Conservation (phyloP, 2,888 invertebrate species). For the Drosophila eohydei region DNA sequence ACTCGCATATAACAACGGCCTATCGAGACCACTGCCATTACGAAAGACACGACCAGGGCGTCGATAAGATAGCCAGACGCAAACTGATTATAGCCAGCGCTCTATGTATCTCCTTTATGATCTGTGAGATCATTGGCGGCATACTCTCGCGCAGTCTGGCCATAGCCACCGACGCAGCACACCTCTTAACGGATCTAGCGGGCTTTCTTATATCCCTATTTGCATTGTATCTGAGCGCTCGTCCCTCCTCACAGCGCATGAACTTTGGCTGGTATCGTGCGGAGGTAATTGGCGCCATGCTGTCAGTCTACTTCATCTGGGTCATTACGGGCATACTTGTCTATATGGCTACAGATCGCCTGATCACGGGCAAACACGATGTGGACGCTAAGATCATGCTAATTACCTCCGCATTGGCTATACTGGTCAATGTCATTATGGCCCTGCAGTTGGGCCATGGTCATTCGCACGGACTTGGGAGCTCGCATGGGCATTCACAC, state of each 20-base stretch:
- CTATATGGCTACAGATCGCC: slow-evolving; percentile 94
- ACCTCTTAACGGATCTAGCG: slow-evolving; percentile 63
- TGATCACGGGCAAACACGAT: slow-evolving; percentile 91
- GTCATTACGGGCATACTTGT: slow-evolving; percentile 97
- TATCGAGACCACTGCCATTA: slow-evolving; percentile 58
- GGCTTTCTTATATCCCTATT: slow-evolving; percentile 67
- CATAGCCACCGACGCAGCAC: slow-evolving; percentile 72
- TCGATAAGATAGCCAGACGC: slow-evolving; percentile 47
- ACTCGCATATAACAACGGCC: slow-evolving; percentile 41
- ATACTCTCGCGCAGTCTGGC: slow-evolving; percentile 60
- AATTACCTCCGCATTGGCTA: slow-evolving; percentile 96
- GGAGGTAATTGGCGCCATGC: slow-evolving; percentile 97
- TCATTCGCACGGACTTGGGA: slow-evolving; percentile 14
- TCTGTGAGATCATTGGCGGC: slow-evolving; percentile 58
- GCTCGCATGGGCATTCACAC: not conserved
- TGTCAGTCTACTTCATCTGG: slow-evolving; percentile 98
- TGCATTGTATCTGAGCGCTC: slow-evolving; percentile 45
- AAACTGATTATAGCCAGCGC: slow-evolving; percentile 62
- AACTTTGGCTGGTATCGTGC: slow-evolving; percentile 97
- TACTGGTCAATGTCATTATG: slow-evolving; percentile 93
- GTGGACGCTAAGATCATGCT: slow-evolving; percentile 94
- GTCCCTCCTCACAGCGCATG: slow-evolving; percentile 86
- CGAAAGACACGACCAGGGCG: slow-evolving; percentile 1
- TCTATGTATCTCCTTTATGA: slow-evolving; percentile 57
- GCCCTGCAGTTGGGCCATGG: slow-evolving; percentile 49